Evolutionary conservation across 1,140 invertebrate species (phyloP).

Genomic region (Temnothorax curvispinosus): DNA sequence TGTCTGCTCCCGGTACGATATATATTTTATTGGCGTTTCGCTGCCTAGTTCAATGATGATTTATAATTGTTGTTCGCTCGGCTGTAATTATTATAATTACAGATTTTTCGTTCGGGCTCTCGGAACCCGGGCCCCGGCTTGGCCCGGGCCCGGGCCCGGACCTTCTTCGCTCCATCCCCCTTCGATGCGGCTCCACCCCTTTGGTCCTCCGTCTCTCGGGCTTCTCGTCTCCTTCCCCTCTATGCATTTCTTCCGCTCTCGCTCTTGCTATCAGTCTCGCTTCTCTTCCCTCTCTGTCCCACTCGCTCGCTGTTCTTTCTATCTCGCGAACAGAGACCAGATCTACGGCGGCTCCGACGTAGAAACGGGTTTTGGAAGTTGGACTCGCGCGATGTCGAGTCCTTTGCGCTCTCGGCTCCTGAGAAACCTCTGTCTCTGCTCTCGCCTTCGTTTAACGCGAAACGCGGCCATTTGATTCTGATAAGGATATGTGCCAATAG

Average conservation of each 20-base stretch:
- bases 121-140: constrained; percentile 72
- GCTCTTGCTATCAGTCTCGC: constrained; percentile 68
- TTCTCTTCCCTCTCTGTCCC: constrained; percentile 64
- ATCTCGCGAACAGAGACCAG: constrained; percentile 52
- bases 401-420: constrained; percentile 49
- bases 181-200: constrained; percentile 71
- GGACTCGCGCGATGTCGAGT: constrained; percentile 63
- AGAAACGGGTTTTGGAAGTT: constrained; percentile 80
- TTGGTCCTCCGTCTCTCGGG: constrained; percentile 74
- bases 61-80: constrained; percentile 81
- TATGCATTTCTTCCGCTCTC: constrained; percentile 65
- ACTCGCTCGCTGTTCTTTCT: constrained; percentile 71
- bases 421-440: constrained; percentile 57
- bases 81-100: constrained; percentile 84
- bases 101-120: constrained; percentile 79
- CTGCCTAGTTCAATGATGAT: constrained; percentile 83
- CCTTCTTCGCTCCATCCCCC: constrained; percentile 69
- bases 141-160: constrained; percentile 76
- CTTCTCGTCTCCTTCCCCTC: constrained; percentile 7
- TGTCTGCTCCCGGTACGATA: constrained; percentile 55
- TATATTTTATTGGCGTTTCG: constrained; percentile 80
- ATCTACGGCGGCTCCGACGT: constrained; percentile 70
- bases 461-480: neutral
- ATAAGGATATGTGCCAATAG: neutral
- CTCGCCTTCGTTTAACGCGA: constrained; percentile 18